These are phyloP conservation scores for Rhineura floridana DNA, from an alignment of 2,113 vertebrate genomes.

Conservation along the genomic window DNA sequence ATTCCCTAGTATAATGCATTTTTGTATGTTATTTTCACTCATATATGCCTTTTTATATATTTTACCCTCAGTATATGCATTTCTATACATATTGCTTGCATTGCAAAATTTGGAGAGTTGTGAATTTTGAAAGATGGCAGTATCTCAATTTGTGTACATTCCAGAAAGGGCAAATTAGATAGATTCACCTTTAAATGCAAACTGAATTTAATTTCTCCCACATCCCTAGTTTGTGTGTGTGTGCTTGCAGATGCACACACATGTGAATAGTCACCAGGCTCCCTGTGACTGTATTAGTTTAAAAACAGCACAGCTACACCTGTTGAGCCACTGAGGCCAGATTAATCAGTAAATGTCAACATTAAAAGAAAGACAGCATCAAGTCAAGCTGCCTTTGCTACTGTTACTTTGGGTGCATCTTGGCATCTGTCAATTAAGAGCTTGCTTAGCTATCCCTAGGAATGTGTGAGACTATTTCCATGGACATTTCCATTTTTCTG, in stretches of 20 bases:
- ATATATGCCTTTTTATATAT: too few relatives aligned
- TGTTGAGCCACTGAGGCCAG: neutral
- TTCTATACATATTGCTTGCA: too few relatives aligned
- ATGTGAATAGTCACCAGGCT: neutral
- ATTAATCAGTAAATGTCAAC: neutral
- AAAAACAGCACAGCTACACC: neutral
- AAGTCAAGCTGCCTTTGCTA: slow-evolving; percentile 51
- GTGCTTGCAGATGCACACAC: too few relatives aligned
- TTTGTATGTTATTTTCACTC: too few relatives aligned
- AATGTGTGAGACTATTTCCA: neutral
- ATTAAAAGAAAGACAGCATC: slow-evolving; percentile 7
- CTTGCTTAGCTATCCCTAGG: neutral
- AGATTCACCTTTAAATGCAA: too few relatives aligned
- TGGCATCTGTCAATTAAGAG: slow-evolving; percentile 87
- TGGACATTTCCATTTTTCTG: neutral
- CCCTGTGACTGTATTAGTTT: neutral
- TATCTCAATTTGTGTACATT: too few relatives aligned
- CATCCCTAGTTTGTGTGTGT: neutral
- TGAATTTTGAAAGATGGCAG: too few relatives aligned
- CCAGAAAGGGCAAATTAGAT: too few relatives aligned
- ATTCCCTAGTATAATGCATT: too few relatives aligned
- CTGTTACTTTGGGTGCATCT: slow-evolving; percentile 63
- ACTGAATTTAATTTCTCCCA: too few relatives aligned
- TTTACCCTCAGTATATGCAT: too few relatives aligned
- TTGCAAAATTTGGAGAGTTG: too few relatives aligned